A percentile compares a stretch with the other conserved stretches of the same genome.
phyloP scores from a whole-genome alignment of 2,888 invertebrate genomes.

The Torymus auratus region DNA sequence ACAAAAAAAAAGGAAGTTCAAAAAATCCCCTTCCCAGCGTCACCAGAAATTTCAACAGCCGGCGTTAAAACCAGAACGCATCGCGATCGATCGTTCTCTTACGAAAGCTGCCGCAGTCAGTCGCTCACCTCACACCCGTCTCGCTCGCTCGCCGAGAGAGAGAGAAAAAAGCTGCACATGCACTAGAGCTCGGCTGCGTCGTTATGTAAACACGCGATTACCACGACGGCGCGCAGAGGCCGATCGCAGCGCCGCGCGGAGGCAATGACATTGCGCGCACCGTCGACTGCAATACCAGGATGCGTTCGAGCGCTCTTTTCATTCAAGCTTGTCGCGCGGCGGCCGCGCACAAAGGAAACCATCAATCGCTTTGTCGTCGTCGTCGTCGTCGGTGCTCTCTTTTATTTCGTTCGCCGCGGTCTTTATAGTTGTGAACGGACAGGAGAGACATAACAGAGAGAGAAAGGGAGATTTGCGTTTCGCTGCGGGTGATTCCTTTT shows the following conservation, averaged over 20 bases:
- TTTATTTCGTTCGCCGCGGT: too few species aligned
- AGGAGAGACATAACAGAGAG: too few species aligned
- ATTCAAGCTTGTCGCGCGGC: conserved; percentile 22
- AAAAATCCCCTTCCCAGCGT: too few species aligned
- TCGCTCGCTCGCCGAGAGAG: not conserved
- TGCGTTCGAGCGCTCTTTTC: conserved; percentile 56
- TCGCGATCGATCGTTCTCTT: too few species aligned
- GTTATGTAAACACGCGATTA: conserved; percentile 54
- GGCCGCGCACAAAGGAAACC: conserved; percentile 3
- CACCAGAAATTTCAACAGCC: too few species aligned
- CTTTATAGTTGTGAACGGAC: too few species aligned
- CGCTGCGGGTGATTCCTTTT: too few species aligned
- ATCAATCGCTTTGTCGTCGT: not conserved
- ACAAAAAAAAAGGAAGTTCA: too few species aligned
- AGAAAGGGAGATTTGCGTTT: too few species aligned
- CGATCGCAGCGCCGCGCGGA: conserved; percentile 57
- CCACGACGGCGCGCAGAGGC: not conserved
- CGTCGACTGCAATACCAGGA: conserved; percentile 62
- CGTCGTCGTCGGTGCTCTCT: too few species aligned
- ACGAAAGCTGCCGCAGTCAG: not conserved
- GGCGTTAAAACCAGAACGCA: too few species aligned
- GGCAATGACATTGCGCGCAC: conserved; percentile 71
- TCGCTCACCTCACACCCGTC: not conserved
- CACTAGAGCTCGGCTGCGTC: not conserved
- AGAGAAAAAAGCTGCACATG: not conserved